These are phyloP conservation scores for Pelvicachromis taeniatus DNA, from an alignment of 2,113 vertebrate species.

Conservation along the genomic window DNA sequence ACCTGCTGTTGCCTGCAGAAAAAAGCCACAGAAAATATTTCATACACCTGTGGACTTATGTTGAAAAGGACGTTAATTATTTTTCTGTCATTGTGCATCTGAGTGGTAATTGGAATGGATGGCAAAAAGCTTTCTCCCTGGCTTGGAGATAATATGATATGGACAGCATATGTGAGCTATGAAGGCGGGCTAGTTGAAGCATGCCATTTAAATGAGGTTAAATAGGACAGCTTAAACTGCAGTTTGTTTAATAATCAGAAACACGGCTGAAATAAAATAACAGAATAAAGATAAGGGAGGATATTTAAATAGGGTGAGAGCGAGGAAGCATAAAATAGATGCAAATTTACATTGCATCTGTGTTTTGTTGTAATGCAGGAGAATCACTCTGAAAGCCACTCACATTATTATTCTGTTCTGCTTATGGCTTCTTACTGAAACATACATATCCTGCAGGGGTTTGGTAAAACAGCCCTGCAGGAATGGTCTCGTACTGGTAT, in stretches of 20 bases:
- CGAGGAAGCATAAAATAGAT: neutral
- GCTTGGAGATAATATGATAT: neutral
- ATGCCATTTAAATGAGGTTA: neutral
- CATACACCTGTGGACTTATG: neutral
- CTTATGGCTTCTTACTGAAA: neutral
- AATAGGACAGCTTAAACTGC: neutral
- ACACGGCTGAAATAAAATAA: neutral
- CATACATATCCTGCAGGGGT: neutral
- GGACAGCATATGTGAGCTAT: neutral
- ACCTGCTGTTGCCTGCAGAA: neutral
- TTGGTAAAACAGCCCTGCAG: neutral
- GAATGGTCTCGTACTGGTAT: neutral
- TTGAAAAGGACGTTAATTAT: neutral
- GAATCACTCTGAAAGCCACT: neutral
- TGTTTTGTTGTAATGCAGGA: neutral
- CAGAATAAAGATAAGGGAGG: neutral
- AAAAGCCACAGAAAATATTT: neutral
- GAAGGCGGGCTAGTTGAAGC: neutral
- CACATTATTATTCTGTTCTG: neutral
- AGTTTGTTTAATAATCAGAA: neutral
- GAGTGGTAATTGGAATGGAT: neutral
- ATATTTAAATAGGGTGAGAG: neutral
- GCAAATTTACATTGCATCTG: accelerated
- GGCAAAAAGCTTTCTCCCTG: neutral
- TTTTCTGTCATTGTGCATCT: neutral